Evolutionary conservation across 2,113 vertebrate genomes (phyloP), one percentile per base, ranked within the genome.

Genomic region (Nerophis lumbriciformis): DNA sequence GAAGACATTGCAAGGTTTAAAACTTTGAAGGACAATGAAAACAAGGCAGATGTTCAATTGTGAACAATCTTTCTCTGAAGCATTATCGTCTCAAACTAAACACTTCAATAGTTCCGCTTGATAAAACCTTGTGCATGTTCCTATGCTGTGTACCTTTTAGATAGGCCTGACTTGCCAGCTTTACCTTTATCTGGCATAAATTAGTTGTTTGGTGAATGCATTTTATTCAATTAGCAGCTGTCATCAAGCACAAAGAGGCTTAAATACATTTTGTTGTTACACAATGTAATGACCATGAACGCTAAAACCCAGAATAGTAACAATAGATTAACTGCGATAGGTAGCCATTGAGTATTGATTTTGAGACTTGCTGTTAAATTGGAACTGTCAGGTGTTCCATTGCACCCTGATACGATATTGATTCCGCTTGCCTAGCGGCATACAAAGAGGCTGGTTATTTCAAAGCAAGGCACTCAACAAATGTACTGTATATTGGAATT

Each of bases 361-460:
- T 75, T 16, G 47, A 71, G 76, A 76, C 82, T 77, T 59, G 76
- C 79, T 83, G 88, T 89, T 83, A 92, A 92, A 93, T 93, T 92
- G 91, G 42, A 94, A 91, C 83, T 92, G 88, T 90, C 85, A 91
- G 88, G 81, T 90, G 88, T 90, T 89, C 75, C 78, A 67, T 63
- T 81, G 77, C 80, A 80, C 75, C 69, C 88, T 93, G 87, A 90
- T 92, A 90, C 93, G 87, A 80, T 93, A 93, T 92, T 79, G 92
- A 93, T 94, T 81, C 72, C 53, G 61, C 21, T 71, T 75, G 76
- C 81, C 82, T 81, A 78, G 77, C 53, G 63, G 72, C 73, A 72
- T 82, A 79, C 63, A 79, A 75, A 85, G 69, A 81, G 65, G 79
- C 82, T 77, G 71, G 74, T 83, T 88, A 79, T 76, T 65, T 76